phyloP scores from a whole-genome alignment of 2,888 invertebrate species.

The Torymus texanus region DNA sequence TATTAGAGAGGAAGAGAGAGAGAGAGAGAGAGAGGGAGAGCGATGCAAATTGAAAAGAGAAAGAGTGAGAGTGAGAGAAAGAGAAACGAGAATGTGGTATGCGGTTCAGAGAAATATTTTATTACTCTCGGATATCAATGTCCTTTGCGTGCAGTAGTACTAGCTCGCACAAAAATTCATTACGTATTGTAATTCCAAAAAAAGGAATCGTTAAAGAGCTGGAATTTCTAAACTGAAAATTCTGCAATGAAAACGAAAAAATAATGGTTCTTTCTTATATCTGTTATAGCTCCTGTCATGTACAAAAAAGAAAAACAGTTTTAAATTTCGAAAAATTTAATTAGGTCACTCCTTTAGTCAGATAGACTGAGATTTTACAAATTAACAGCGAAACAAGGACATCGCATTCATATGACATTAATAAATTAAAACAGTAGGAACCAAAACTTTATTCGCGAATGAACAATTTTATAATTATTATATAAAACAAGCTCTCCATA shows the following conservation, averaged over 20 bases:
- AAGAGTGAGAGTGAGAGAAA: slow-evolving; percentile 30
- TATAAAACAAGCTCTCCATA: no score
- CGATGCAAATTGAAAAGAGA: neutral
- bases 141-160: slow-evolving; percentile 36
- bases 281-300: slow-evolving; percentile 10
- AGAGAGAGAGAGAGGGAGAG: neutral
- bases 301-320: neutral
- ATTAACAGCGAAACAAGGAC: no score
- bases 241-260: neutral
- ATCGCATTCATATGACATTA: no score
- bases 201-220: slow-evolving; percentile 18
- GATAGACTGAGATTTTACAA: no score
- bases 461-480: no score
- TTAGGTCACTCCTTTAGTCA: no score
- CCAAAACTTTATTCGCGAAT: no score
- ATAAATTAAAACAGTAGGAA: no score
- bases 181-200: slow-evolving; percentile 43
- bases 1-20: neutral
- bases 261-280: no score
- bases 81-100: slow-evolving; percentile 41
- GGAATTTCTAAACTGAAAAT: slow-evolving; percentile 46
- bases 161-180: slow-evolving; percentile 43
- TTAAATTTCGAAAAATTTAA: neutral
- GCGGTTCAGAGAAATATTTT: slow-evolving; percentile 54
- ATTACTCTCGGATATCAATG: slow-evolving; percentile 56